A percentile compares a stretch with the other conserved stretches of the same genome.
Conservation (phyloP, 53 echinoderm and acorn worm genomes). For the Hippasteria phrygiana region DNA sequence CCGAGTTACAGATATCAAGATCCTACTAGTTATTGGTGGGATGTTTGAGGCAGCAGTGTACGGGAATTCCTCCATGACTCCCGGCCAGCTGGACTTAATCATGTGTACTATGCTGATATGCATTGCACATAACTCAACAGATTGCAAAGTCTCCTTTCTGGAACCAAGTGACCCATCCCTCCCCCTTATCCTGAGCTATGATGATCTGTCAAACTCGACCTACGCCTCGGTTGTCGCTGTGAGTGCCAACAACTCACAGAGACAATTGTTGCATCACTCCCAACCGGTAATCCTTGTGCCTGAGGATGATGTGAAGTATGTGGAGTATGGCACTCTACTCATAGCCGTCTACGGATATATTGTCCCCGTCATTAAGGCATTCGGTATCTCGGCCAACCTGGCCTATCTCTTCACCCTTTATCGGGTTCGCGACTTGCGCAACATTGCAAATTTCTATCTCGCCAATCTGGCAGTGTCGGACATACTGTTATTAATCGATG, state of each 20-base stretch:
- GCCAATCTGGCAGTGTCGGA: constrained; percentile 8
- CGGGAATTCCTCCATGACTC: background rate
- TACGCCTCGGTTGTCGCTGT: background rate
- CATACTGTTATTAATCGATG: background rate
- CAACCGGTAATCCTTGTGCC: background rate
- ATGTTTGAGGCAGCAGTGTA: background rate
- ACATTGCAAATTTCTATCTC: constrained; percentile 1
- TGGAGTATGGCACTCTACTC: background rate
- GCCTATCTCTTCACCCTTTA: background rate
- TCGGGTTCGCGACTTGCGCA: constrained; percentile 8
- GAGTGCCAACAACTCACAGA: background rate
- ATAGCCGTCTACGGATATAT: background rate
- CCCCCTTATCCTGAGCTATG: background rate
- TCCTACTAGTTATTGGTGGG: background rate
- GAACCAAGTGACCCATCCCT: background rate
- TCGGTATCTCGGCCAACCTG: background rate
- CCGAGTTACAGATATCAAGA: no score
- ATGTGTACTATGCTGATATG: background rate
- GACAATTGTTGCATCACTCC: background rate
- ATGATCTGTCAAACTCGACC: background rate
- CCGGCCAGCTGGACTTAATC: background rate
- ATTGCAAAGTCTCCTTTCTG: background rate
- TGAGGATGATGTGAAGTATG: background rate
- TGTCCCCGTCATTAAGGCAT: background rate
- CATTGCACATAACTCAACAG: background rate